Evolutionary conservation across 1,140 invertebrate species (phyloP), one percentile per base, ranked within the genome.

Genomic region (Sitophilus oryzae): DNA sequence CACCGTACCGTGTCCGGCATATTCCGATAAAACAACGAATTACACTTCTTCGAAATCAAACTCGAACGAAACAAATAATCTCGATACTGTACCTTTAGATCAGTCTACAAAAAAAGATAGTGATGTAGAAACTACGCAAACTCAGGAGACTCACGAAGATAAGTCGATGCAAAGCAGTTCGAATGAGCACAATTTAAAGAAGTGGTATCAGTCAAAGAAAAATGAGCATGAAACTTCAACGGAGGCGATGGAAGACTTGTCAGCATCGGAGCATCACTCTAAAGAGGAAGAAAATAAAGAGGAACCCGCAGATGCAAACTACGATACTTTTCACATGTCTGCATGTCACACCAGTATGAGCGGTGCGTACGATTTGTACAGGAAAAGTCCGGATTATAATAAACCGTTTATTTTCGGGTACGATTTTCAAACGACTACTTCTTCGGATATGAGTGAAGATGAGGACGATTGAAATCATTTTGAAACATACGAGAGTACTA

Each of bases 261-360:
- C 25, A 6, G 25, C 5, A 30, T 6, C 25, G 11, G 25, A 6
- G 25, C n/a, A 50, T 1, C 0, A 15, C 3, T 11, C 23, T 11
- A 19, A 2, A 5, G 23, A 42, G 9, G 8, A 44, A 34, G 23
- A 52, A 19, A 3, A 10, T 5, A 23, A n/a, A 42, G 3, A 14
- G 2, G 38, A 41, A 16, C 20, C 8, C 23, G 9, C 9, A 10
- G 25, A 20, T 10, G 37, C 20, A 1, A 9, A 11, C 14, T 36
- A 43, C 38, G 36, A 20, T 52, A 59, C 64, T 40, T 58, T 59
- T 9, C 61, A 63, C 5, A 42, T 47, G 4, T 61, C 55, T 30
- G 65, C 65, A 8, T 68, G 66, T 49, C 66, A 68, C 52, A 63
- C 64, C 2, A 68, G 65, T 23, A 64, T 68, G 30, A 63, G 62